These are phyloP conservation scores for Ceratina australensis DNA, from an alignment of 1,140 invertebrate species.

Conservation along the genomic window DNA sequence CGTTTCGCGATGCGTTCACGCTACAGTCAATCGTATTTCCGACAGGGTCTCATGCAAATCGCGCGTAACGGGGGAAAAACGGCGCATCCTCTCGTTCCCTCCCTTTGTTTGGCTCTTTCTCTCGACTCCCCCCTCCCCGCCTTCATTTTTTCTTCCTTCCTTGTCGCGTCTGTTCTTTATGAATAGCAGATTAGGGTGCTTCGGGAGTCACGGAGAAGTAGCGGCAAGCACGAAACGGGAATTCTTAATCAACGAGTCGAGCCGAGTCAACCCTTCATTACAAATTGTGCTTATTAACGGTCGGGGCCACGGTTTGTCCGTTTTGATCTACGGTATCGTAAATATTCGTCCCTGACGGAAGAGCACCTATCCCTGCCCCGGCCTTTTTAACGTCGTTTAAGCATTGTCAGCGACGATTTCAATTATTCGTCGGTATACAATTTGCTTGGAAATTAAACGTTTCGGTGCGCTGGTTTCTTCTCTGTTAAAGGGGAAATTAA, in stretches of 20 bases:
- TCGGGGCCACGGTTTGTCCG: constrained; percentile 17
- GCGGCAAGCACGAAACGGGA: constrained; percentile 53
- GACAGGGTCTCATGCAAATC: constrained; percentile 54
- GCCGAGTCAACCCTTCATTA: constrained; percentile 53
- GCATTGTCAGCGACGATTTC: neutral
- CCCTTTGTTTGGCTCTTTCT: neutral
- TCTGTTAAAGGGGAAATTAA: too few relatives aligned
- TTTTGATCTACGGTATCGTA: constrained; percentile 25
- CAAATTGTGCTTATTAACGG: constrained; percentile 59
- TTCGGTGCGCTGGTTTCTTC: neutral
- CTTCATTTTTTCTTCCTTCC: neutral
- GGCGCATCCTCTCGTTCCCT: neutral
- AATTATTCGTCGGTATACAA: neutral
- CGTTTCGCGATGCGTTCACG: constrained; percentile 48
- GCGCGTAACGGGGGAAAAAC: constrained; percentile 8
- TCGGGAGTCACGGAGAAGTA: constrained; percentile 49
- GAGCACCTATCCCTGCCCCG: neutral
- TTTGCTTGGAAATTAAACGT: neutral
- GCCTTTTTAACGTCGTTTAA: neutral
- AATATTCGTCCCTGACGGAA: constrained; percentile 13
- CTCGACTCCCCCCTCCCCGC: neutral
- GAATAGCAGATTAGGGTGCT: constrained; percentile 58
- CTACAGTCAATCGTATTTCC: constrained; percentile 49
- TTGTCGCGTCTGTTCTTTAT: constrained; percentile 53
- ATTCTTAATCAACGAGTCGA: constrained; percentile 56